Conservation (phyloP, 2,888 invertebrate genomes). For the Cerastis leucographa region DNA sequence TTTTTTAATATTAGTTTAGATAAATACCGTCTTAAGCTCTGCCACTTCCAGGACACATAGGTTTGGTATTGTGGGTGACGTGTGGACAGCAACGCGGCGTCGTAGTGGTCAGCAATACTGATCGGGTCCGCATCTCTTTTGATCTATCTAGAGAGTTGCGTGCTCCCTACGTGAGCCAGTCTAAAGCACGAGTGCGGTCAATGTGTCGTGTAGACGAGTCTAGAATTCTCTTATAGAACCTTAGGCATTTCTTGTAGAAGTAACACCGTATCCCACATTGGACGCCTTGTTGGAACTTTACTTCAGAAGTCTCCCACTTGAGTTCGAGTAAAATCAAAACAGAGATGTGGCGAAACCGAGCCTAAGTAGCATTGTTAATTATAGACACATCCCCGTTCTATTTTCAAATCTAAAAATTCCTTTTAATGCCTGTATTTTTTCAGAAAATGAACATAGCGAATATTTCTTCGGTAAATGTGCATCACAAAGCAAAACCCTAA, state of each 20-base stretch:
- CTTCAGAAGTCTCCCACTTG: neutral
- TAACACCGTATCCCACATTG: neutral
- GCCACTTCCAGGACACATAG: neutral
- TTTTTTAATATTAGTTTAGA: neutral
- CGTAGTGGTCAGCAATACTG: neutral
- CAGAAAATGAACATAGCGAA: conserved; percentile 48
- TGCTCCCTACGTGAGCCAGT: too few species aligned
- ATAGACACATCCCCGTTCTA: neutral
- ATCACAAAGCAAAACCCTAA: neutral
- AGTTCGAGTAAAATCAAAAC: neutral
- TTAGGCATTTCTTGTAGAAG: neutral
- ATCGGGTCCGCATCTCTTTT: too few species aligned
- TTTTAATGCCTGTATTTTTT: conserved; percentile 18
- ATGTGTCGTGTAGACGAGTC: too few species aligned
- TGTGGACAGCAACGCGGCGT: neutral
- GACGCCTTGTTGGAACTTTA: neutral
- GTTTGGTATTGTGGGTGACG: neutral
- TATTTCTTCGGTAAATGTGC: conserved; percentile 56
- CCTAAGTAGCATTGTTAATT: neutral
- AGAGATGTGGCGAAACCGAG: neutral
- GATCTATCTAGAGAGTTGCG: too few species aligned
- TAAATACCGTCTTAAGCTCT: neutral
- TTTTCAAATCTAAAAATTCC: neutral
- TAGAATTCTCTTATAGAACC: neutral
- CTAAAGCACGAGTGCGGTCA: too few species aligned